Evolutionary conservation across 2,888 invertebrate genomes (phyloP).

Genomic region (Pharmacophagus antenor): DNA sequence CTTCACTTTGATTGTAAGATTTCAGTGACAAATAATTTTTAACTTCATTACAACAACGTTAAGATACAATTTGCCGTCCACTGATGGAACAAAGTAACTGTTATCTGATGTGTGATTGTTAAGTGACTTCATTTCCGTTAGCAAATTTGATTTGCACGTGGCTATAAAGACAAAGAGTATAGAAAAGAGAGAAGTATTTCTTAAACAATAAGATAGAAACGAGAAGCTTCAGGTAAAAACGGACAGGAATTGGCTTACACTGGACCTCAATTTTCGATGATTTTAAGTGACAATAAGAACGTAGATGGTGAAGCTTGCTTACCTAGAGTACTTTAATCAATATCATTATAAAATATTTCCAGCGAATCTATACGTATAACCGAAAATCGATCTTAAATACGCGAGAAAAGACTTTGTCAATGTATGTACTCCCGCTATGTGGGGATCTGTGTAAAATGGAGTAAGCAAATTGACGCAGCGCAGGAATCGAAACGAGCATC

Average conservation of each 20-base stretch:
- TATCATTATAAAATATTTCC: too few species aligned
- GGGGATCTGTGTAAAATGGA: background rate
- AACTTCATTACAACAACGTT: background rate
- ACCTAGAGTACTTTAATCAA: background rate
- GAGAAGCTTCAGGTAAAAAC: background rate
- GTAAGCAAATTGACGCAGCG: background rate
- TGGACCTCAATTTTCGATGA: too few species aligned
- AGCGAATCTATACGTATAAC: too few species aligned
- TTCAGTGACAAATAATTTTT: conserved; percentile 5
- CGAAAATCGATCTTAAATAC: too few species aligned
- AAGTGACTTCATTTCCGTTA: conserved; percentile 1
- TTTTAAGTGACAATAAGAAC: too few species aligned
- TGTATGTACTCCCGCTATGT: too few species aligned
- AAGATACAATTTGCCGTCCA: background rate
- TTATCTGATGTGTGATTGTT: conserved; percentile 6
- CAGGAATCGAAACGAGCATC: background rate
- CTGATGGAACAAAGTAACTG: background rate
- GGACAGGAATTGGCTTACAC: background rate
- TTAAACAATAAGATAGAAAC: background rate
- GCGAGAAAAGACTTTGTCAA: too few species aligned
- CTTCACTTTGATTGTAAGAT: conserved; percentile 40
- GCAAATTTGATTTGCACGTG: background rate
- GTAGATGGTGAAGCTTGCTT: background rate
- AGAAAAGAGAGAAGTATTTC: too few species aligned
- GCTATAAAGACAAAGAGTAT: background rate